A percentile compares a stretch with the other conserved stretches of the same genome.
phyloP scores from a whole-genome alignment of 2,797 vertebrate genomes.

The Spinus olivaceus region DNA sequence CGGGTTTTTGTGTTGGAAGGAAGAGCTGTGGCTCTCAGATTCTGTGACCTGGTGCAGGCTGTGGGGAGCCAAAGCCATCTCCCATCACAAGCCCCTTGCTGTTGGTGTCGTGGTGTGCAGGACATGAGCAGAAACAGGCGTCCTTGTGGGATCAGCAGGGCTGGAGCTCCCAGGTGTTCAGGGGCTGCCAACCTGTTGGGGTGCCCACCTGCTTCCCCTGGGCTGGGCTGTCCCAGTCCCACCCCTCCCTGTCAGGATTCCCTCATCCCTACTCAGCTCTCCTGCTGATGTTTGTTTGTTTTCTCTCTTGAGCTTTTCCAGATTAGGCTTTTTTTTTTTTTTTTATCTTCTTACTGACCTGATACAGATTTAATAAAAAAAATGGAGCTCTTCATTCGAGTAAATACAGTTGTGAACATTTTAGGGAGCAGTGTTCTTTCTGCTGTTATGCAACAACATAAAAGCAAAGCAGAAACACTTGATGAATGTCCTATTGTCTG shows the following conservation, averaged over 20 bases:
- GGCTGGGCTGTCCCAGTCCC: background rate
- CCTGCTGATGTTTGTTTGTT: background rate
- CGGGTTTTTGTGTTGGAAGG: background rate
- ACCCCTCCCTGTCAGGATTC: background rate
- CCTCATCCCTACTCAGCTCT: background rate
- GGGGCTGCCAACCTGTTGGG: background rate
- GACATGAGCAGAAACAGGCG: background rate
- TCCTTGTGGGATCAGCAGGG: background rate
- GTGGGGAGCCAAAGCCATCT: rapidly evolving
- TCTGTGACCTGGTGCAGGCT: background rate
- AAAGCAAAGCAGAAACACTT: background rate
- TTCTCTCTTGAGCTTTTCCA: background rate
- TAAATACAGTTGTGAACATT: background rate
- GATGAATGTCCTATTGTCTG: slow-evolving; percentile 20
- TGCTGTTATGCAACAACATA: background rate
- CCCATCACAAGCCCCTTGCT: rapidly evolving
- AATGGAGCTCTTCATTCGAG: background rate
- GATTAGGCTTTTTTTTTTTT: background rate
- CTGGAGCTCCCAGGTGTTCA: background rate
- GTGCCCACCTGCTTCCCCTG: background rate
- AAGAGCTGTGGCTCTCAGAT: background rate
- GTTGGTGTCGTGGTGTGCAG: rapidly evolving
- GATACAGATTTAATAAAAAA: background rate
- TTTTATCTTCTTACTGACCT: background rate
- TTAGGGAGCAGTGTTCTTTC: background rate